These are phyloP conservation scores for Aspiorhynchus laticeps DNA, from an alignment of 2,113 vertebrate genomes.

Conservation along the genomic window DNA sequence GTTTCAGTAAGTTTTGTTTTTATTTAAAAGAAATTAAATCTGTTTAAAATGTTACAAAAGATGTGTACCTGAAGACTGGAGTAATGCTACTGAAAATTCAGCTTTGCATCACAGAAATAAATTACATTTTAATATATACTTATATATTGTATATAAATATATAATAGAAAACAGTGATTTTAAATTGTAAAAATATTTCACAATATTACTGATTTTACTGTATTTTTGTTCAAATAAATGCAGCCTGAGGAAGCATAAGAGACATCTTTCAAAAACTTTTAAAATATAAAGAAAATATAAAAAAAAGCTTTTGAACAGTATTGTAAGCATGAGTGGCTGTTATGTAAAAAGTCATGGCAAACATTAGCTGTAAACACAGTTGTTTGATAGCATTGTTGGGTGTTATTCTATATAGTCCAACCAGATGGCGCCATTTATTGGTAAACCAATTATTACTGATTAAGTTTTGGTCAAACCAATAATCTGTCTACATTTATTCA, in stretches of 20 bases:
- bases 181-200: too few relatives aligned
- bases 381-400: neutral
- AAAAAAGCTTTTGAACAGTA: neutral
- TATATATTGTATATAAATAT: too few relatives aligned
- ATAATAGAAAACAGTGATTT: too few relatives aligned
- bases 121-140: too few relatives aligned
- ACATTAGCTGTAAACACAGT: neutral
- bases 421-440: neutral
- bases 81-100: neutral
- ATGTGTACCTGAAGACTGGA: neutral
- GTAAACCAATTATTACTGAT: too few relatives aligned
- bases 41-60: neutral
- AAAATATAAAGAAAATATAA: neutral
- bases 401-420: neutral
- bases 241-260: neutral
- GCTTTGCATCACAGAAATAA: neutral
- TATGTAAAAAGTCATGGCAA: neutral
- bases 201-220: too few relatives aligned
- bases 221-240: neutral
- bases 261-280: neutral
- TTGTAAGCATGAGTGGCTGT: neutral
- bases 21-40: neutral
- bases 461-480: neutral
- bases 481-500: neutral
- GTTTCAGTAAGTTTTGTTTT: neutral